Conservation (phyloP, 2,113 vertebrate species). For the Bagarius yarrelli region DNA sequence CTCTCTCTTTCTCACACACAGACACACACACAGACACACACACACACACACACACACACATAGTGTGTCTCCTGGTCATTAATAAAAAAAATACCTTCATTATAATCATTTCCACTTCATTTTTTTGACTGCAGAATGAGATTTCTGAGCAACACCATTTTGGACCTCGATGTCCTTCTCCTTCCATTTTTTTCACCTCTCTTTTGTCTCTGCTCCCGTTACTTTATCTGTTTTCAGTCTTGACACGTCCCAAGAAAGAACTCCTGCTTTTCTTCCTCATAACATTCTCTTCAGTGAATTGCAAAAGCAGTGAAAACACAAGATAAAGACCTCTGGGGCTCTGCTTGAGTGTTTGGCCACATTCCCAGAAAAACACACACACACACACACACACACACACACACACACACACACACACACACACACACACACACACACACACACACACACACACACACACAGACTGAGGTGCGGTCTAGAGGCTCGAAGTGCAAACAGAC, state of each 20-base stretch:
- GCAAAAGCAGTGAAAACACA: background rate
- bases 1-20: too few species aligned
- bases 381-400: background rate
- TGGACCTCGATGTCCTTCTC: too few species aligned
- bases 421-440: slow-evolving; percentile 2
- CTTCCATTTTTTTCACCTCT: too few species aligned
- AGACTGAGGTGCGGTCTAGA: background rate
- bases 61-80: too few species aligned
- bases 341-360: background rate
- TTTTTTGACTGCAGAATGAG: too few species aligned
- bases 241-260: background rate
- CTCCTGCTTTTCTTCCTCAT: too few species aligned
- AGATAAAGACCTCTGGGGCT: background rate
- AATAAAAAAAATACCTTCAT: too few species aligned
- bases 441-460: background rate
- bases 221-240: background rate
- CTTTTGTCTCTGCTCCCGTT: background rate
- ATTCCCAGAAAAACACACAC: slow-evolving; percentile 1
- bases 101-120: too few species aligned
- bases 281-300: background rate
- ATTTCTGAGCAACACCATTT: too few species aligned
- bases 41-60: too few species aligned
- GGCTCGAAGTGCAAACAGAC: background rate
- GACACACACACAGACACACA: background rate
- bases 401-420: too few species aligned